Conservation (phyloP, 2,797 vertebrate species). For the Catharus ustulatus region DNA sequence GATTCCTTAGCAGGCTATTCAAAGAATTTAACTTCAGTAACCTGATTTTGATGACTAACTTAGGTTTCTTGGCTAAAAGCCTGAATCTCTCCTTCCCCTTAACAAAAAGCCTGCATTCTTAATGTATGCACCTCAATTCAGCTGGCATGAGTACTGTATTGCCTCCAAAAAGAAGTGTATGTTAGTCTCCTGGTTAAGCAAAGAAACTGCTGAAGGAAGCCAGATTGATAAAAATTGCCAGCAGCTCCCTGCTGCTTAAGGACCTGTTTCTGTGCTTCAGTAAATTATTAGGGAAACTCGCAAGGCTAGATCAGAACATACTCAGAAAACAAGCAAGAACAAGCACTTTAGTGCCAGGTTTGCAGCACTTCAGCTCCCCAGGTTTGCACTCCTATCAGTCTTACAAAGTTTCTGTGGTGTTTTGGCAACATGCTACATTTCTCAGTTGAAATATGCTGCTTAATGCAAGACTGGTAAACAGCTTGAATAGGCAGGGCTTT, state of each 20-base stretch:
- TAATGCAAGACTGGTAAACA: conserved; percentile 33
- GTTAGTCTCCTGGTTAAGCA: background rate
- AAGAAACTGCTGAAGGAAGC: background rate
- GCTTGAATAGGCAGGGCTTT: conserved; percentile 60
- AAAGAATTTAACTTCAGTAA: background rate
- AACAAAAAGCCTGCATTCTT: background rate
- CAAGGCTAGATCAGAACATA: conserved; percentile 10
- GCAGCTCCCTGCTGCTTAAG: background rate
- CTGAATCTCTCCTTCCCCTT: background rate
- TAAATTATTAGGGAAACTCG: background rate
- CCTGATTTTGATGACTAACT: background rate
- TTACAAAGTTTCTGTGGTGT: conserved; percentile 5
- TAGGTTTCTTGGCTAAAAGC: background rate
- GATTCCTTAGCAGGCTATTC: background rate
- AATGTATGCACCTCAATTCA: background rate
- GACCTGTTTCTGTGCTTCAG: background rate
- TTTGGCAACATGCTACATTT: conserved; percentile 10
- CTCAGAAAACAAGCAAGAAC: conserved; percentile 28
- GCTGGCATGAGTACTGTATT: background rate
- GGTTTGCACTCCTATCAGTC: background rate
- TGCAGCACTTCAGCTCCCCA: background rate
- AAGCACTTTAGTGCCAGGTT: background rate
- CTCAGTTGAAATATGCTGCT: background rate
- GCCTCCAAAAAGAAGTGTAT: background rate
- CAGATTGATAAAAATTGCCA: conserved; percentile 4